A percentile compares a stretch with the other conserved stretches of the same genome.
Evolutionary conservation across 2,888 invertebrate genomes (phyloP).

Genomic region (Drosophila phalerata): DNA sequence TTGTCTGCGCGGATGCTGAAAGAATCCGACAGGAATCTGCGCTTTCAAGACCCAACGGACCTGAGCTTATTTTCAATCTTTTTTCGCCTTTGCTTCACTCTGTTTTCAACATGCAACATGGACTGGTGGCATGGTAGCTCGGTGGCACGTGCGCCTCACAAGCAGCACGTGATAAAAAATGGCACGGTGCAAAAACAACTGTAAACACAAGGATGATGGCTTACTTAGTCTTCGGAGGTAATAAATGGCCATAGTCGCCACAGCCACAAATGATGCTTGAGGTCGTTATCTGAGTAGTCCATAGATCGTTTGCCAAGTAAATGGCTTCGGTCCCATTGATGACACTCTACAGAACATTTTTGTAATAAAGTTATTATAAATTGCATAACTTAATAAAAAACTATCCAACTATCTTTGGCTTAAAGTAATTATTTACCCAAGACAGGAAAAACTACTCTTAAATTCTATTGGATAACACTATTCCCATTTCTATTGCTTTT

Average conservation of each 20-base stretch:
- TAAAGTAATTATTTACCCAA: constrained; percentile 1
- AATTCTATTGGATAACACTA: not conserved
- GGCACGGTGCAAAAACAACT: constrained; percentile 66
- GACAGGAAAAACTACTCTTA: too few species aligned
- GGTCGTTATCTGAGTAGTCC: constrained; percentile 50
- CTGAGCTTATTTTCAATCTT: constrained; percentile 64
- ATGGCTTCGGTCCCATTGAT: constrained; percentile 11
- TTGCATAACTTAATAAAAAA: constrained; percentile 33
- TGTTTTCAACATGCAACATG: constrained; percentile 46
- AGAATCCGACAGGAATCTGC: constrained; percentile 66
- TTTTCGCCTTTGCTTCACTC: constrained; percentile 15
- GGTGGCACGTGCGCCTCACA: constrained; percentile 51
- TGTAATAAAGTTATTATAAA: constrained; percentile 45
- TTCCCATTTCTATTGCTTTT: not conserved
- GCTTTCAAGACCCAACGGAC: constrained; percentile 48
- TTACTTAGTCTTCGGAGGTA: constrained; percentile 72
- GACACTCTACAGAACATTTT: constrained; percentile 21
- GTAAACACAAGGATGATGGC: constrained; percentile 78
- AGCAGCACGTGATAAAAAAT: constrained; percentile 59
- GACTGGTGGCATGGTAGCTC: not conserved
- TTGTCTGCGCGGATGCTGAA: constrained; percentile 56
- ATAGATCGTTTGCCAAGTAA: constrained; percentile 43
- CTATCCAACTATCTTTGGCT: not conserved
- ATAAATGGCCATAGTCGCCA: constrained; percentile 70
- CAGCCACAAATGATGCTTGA: constrained; percentile 59